Conservation (phyloP, 2,888 invertebrate species). For the Cylloceria caligata region DNA sequence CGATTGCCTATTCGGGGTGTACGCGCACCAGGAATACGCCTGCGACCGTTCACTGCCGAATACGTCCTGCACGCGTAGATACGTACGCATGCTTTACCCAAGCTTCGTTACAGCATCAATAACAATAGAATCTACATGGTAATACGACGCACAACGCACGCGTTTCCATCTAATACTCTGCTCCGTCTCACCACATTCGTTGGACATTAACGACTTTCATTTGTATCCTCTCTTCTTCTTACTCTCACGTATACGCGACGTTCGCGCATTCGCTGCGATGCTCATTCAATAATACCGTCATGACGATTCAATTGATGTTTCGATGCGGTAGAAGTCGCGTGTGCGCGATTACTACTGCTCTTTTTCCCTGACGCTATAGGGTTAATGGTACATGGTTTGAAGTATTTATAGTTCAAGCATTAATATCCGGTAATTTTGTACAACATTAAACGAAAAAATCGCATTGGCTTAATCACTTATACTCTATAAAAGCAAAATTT, state of each 20-base stretch:
- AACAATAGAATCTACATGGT: neutral
- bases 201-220: conserved; percentile 39
- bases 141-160: neutral
- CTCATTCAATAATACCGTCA: conserved; percentile 38
- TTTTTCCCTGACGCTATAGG: neutral
- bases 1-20: conserved; percentile 50
- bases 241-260: neutral
- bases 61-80: conserved; percentile 26
- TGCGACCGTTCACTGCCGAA: conserved; percentile 25
- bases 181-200: conserved; percentile 27
- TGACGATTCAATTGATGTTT: conserved; percentile 43
- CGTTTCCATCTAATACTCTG: conserved; percentile 8
- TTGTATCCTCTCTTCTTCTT: conserved; percentile 22
- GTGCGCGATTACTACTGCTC: conserved; percentile 13
- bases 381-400: neutral
- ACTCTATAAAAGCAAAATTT: too few relatives aligned
- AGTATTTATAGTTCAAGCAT: neutral
- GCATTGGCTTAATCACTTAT: too few relatives aligned
- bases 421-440: neutral
- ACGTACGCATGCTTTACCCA: conserved; percentile 18
- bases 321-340: conserved; percentile 21
- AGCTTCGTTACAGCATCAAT: conserved; percentile 27
- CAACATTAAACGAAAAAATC: neutral
- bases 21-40: conserved; percentile 16
- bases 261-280: conserved; percentile 19